phyloP scores from a whole-genome alignment of 37 sponge, comb jelly and placozoan species.

The Aphrocallistes beatrix region DNA sequence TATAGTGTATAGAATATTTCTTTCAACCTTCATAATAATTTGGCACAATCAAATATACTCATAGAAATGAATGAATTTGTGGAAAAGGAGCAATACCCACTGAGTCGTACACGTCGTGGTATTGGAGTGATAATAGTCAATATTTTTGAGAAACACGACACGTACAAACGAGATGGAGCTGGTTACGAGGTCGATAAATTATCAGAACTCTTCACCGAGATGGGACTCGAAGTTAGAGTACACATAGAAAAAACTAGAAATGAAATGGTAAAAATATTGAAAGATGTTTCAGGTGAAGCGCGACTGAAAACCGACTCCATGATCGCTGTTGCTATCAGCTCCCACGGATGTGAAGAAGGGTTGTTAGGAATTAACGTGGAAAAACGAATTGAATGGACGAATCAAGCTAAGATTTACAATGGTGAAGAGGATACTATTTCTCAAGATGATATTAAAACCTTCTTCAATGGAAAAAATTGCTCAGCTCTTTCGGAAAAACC shows the following conservation, averaged over 20 bases:
- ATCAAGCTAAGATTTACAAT: too few species aligned
- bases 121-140: neutral
- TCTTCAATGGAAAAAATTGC: neutral
- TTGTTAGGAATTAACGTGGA: neutral
- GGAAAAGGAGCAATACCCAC: neutral
- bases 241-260: neutral
- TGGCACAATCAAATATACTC: too few species aligned
- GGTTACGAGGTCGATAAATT: neutral
- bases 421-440: neutral
- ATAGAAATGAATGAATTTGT: neutral
- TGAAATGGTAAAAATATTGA: neutral
- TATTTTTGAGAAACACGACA: neutral
- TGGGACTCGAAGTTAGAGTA: neutral
- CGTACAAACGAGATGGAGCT: neutral
- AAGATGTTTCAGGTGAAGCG: neutral
- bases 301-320: conserved; percentile 10
- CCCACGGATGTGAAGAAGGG: neutral
- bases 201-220: neutral
- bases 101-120: neutral
- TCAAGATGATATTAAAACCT: neutral
- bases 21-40: too few species aligned
- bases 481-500: neutral
- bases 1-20: too few species aligned
- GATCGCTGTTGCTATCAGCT: neutral
- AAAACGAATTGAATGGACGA: neutral